Conservation (phyloP, 2,888 invertebrate genomes). For the Andrena flavipes region DNA sequence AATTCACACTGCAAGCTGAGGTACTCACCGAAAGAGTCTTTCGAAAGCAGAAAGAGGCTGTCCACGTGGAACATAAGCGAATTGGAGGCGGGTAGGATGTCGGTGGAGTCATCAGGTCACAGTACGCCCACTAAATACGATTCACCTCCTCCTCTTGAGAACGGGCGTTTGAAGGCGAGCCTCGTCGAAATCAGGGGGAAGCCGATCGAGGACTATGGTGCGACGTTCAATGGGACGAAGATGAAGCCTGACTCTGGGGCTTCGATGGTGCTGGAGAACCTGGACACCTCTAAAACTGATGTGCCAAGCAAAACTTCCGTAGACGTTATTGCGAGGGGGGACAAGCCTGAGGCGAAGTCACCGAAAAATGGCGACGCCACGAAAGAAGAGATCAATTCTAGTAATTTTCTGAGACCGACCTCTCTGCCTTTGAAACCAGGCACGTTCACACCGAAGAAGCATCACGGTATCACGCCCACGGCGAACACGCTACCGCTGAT, state of each 20-base stretch:
- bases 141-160: conserved; percentile 62
- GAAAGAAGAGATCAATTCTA: conserved; percentile 85
- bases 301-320: conserved; percentile 70
- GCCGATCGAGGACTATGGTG: conserved; percentile 40
- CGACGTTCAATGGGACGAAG: conserved; percentile 55
- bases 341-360: conserved; percentile 66
- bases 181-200: conserved; percentile 59
- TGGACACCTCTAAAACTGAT: conserved; percentile 74
- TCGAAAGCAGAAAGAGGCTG: conserved; percentile 72
- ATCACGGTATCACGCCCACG: conserved; percentile 93
- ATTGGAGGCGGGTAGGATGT: conserved; percentile 61
- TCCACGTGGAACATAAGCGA: conserved; percentile 74
- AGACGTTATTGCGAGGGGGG: conserved; percentile 66
- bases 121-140: conserved; percentile 63
- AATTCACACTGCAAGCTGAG: conserved; percentile 70
- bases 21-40: conserved; percentile 69
- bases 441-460: conserved; percentile 92
- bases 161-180: conserved; percentile 67
- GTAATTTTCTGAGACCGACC: conserved; percentile 92
- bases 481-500: conserved; percentile 93
- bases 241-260: conserved; percentile 49
- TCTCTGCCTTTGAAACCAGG: conserved; percentile 94
- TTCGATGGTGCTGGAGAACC: conserved; percentile 63
- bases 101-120: conserved; percentile 41
- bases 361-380: conserved; percentile 56